Base-by-base conservation (phyloP, 2,888 invertebrate species). In the Mesorhabditis spiculigera region DNA sequence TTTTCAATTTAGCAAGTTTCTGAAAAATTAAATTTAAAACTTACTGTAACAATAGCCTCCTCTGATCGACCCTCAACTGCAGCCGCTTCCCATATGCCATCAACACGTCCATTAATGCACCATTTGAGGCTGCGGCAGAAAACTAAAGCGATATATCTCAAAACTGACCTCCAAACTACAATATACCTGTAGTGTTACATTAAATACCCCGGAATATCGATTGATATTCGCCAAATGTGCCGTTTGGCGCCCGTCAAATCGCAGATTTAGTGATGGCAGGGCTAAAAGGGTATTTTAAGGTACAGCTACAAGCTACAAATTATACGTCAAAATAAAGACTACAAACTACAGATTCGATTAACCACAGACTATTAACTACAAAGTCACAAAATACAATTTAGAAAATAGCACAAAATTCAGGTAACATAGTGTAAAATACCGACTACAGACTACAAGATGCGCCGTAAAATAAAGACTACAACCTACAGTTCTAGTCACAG, bases 31-130 rank as follows among this genome's bases (percentile, higher is more conserved):
- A 50, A 50, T 10, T 8, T 63, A 63, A n/a, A 8, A 72, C 75
- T 68, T 68, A 75, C 77, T 70, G 73, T 44, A 77, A 71, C 1
- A 75, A 68, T 43, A 78, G 67, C 16, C 75, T 43, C 5, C 76
- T 67, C 43, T 78, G 73, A 64, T 75, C 72, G 63, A 72, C 65
- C 61, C 63, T 43, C 42, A 72, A 43, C 4, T 6, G 8, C 13
- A 70, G 62, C 6, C 64, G 62, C 4, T 70, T 67, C 43, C 65
- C 62, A n/a, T 68, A 44, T 63, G 67, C 68, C 10, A 64, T 50
- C 10, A 42, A 42, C 61, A 63, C 68, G 5, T 66, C 61, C 6
- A 72, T 44, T 6, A 72, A 45, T 1, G 45, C 28, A 6, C 70
- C 70, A 41, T 67, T 65, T 13, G 63, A 44, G n/a, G 67, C 61